These are phyloP conservation scores for Stenchaetothrips biformis DNA, from an alignment of 2,888 invertebrate species.

Conservation along the genomic window DNA sequence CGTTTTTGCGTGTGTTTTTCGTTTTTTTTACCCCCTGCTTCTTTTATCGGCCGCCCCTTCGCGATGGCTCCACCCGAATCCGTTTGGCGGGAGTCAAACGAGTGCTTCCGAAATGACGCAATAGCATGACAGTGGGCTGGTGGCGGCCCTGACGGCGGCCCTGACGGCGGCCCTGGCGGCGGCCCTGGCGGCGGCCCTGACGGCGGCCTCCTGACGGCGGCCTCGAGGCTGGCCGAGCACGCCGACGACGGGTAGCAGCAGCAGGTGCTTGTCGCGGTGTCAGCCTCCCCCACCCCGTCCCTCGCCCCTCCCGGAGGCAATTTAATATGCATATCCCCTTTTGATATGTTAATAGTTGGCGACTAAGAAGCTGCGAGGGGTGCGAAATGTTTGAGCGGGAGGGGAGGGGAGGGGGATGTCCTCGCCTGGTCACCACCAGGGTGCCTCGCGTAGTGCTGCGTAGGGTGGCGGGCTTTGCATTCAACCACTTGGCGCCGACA, in stretches of 20 bases:
- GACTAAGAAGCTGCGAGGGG: constrained; percentile 12
- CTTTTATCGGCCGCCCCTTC: neutral
- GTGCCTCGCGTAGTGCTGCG: neutral
- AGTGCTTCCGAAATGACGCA: neutral
- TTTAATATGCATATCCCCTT: constrained; percentile 19
- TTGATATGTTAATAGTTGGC: constrained; percentile 24
- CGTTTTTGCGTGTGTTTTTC: neutral
- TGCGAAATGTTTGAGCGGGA: constrained; percentile 4
- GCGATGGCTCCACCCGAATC: neutral
- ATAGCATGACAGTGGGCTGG: neutral
- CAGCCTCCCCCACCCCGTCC: neutral
- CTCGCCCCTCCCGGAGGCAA: constrained; percentile 1
- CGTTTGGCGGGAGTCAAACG: too few relatives aligned
- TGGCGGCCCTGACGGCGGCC: neutral
- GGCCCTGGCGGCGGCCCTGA: neutral
- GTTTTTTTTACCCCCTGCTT: neutral
- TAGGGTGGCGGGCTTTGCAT: neutral
- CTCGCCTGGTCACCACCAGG: too few relatives aligned
- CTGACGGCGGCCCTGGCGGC: neutral
- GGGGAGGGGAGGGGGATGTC: neutral
- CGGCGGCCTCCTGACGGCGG: neutral
- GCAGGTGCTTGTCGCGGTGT: neutral
- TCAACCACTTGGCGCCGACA: constrained; percentile 12
- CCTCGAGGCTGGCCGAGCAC: too few relatives aligned
- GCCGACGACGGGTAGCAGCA: too few relatives aligned